phyloP scores from a whole-genome alignment of 2,888 invertebrate genomes.

The Sarcophaga carnaria region DNA sequence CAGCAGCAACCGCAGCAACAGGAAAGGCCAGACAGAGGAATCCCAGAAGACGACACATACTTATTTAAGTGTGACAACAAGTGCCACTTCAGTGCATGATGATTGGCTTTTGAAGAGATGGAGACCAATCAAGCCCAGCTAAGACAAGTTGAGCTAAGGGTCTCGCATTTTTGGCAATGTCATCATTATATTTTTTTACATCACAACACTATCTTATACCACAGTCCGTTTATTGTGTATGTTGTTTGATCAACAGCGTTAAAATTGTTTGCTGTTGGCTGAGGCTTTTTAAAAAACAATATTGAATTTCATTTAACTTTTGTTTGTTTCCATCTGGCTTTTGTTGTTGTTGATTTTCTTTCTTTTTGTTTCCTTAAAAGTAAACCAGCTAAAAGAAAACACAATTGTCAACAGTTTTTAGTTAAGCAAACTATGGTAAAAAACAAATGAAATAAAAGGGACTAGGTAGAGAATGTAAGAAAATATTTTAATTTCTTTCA shows the following conservation, averaged over 20 bases:
- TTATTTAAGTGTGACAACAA: slow-evolving; percentile 53
- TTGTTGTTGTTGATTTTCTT: not conserved
- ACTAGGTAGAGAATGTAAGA: slow-evolving; percentile 26
- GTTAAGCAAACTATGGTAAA: slow-evolving; percentile 47
- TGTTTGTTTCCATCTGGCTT: slow-evolving; percentile 21
- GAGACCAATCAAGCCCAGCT: slow-evolving; percentile 20
- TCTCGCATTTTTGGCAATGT: slow-evolving; percentile 36
- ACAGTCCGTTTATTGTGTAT: slow-evolving; percentile 26
- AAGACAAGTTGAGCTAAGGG: not conserved
- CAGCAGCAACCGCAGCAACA: not conserved
- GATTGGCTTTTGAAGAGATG: slow-evolving; percentile 62
- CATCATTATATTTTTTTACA: slow-evolving; percentile 33
- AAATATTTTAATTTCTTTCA: slow-evolving; percentile 47
- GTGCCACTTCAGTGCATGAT: slow-evolving; percentile 42
- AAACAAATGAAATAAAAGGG: not conserved
- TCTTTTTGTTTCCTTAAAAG: slow-evolving; percentile 21
- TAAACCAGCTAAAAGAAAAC: slow-evolving; percentile 55
- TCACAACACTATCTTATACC: not conserved
- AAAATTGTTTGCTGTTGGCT: not conserved
- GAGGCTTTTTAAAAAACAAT: slow-evolving; percentile 6
- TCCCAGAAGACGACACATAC: slow-evolving; percentile 38
- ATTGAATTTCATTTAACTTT: slow-evolving; percentile 55
- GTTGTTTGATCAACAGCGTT: not conserved
- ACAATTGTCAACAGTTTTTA: slow-evolving; percentile 60
- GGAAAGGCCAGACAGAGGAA: not conserved